These are phyloP conservation scores for Drosophila falleni DNA, from an alignment of 2,888 invertebrate genomes.

Conservation along the genomic window DNA sequence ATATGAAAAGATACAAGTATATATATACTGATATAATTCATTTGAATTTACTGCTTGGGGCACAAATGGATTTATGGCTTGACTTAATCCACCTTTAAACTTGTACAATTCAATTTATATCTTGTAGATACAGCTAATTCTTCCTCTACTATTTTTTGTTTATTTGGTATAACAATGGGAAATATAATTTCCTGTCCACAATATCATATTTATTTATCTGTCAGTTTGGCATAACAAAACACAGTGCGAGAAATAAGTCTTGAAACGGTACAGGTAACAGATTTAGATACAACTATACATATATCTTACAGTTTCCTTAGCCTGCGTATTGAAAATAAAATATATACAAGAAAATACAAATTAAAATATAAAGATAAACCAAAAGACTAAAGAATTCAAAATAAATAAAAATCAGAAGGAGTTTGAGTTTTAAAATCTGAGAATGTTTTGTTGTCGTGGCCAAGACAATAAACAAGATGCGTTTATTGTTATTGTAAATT, in stretches of 20 bases:
- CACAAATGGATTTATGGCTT: slow-evolving; percentile 69
- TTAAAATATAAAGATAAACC: neutral
- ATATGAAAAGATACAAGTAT: neutral
- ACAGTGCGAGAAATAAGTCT: slow-evolving; percentile 51
- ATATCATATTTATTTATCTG: slow-evolving; percentile 65
- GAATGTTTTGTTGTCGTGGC: slow-evolving; percentile 19
- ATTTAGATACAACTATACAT: neutral
- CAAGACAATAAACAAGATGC: slow-evolving; percentile 49
- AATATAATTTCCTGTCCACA: slow-evolving; percentile 70
- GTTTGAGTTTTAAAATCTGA: neutral
- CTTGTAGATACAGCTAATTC: slow-evolving; percentile 18
- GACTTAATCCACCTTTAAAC: slow-evolving; percentile 79
- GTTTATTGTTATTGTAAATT: slow-evolving; percentile 59
- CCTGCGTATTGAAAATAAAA: neutral
- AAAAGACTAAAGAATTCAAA: slow-evolving; percentile 8
- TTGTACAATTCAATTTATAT: slow-evolving; percentile 64
- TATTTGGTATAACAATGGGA: slow-evolving; percentile 44
- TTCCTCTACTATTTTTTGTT: slow-evolving; percentile 9
- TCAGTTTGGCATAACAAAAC: slow-evolving; percentile 33
- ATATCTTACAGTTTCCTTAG: slow-evolving; percentile 3
- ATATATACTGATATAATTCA: slow-evolving; percentile 45
- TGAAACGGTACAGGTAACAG: slow-evolving; percentile 28
- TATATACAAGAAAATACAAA: slow-evolving; percentile 9
- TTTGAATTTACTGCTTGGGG: slow-evolving; percentile 59
- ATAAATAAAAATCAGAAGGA: slow-evolving; percentile 10